Evolutionary conservation across 2,888 invertebrate species (phyloP), one percentile per base, ranked within the genome.

Genomic region (Cerastis leucographa): DNA sequence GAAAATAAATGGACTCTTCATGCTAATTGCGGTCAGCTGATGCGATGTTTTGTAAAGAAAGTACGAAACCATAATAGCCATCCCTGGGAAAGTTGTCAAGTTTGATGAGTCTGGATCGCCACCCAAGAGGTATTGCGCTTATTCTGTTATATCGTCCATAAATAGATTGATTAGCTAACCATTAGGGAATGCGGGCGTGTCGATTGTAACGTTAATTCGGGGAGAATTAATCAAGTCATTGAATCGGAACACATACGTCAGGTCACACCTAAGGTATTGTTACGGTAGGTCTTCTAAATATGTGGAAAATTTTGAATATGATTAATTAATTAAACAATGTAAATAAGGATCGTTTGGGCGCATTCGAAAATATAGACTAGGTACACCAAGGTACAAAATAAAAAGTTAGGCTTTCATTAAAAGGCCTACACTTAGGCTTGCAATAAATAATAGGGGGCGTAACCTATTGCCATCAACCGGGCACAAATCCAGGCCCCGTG

Each of bases 221-320:
- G 56, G 82, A 69, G 68, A 82, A 82, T 74, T 85, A 74, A 78
- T 85, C 68, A 65, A 78, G 70, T 71, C 78, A 82, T 62, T 78
- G 71, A 35, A 74, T 78, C 42, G 51, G 56, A 82, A 69, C 71
- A 71, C 65, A 70, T 61, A 22, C 29, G 40, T 54, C 59, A 56
- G 42, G 42, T 61, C 83, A 64, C 59, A 65, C 35, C 66, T 22
- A 64, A 56, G 46, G 65, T 61, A 51, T 79, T 49, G 44, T 84
- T 62, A 59, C 35, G 22, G 25, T 68, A 56, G 62, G 54, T 49
- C 40, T 40, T 35, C 8, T 64, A 64, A 19, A 62, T 35, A 51
- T 29, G 11, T 22, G 14, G 11, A 4, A 73, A 14, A 40, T 46
- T 59, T 42, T 75, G 35, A 69, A 25, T 29, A 17, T 56, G 25